A percentile compares a stretch with the other conserved stretches of the same genome.
Conservation (phyloP, 1,140 invertebrate species). For the Oppia nitens region DNA sequence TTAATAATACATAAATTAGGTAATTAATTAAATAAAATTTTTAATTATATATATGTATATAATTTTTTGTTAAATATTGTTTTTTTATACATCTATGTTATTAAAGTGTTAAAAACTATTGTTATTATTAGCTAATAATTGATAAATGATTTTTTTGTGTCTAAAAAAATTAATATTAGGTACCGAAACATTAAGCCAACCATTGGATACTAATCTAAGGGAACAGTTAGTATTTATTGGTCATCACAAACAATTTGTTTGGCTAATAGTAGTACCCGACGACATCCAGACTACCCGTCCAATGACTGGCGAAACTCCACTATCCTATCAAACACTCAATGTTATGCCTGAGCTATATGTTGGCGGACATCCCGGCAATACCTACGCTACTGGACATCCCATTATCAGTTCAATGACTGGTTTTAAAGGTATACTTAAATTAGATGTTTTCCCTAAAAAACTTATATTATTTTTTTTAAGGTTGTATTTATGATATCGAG, state of each 20-base stretch:
- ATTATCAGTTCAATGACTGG: neutral
- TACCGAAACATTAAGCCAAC: neutral
- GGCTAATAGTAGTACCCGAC: constrained; percentile 1
- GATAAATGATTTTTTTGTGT: too few relatives aligned
- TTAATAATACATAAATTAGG: too few relatives aligned
- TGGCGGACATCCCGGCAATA: constrained; percentile 8
- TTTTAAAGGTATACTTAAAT: constrained; percentile 1
- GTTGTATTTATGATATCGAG: constrained; percentile 13
- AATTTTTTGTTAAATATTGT: neutral
- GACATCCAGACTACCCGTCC: neutral
- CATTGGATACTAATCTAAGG: constrained; percentile 5
- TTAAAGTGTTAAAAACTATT: neutral
- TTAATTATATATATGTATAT: neutral
- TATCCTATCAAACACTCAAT: neutral
- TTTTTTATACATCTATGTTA: neutral
- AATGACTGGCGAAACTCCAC: neutral
- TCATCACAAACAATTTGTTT: constrained; percentile 2
- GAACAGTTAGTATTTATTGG: constrained; percentile 12
- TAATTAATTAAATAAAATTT: neutral
- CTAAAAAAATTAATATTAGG: neutral
- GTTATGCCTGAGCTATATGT: constrained; percentile 11
- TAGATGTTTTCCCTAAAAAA: neutral
- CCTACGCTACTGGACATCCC: neutral
- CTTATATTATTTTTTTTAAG: neutral
- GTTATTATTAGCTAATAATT: too few relatives aligned